Conservation (phyloP, 2,888 invertebrate genomes). For the Zygogramma bicolorata region DNA sequence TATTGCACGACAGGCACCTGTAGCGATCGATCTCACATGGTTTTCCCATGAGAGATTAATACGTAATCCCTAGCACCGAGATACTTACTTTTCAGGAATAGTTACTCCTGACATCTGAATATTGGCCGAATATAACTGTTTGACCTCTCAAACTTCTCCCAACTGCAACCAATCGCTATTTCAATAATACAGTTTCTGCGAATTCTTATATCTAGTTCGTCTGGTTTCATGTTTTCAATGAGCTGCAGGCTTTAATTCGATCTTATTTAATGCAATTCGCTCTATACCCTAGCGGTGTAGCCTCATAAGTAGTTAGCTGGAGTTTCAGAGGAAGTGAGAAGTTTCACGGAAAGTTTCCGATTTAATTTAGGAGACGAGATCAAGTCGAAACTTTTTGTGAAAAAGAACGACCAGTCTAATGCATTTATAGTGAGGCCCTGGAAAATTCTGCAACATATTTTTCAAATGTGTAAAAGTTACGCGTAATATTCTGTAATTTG, state of each 20-base stretch:
- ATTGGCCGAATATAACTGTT: no score
- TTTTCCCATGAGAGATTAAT: no score
- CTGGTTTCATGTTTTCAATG: background rate
- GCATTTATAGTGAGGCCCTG: background rate
- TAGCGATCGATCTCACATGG: no score
- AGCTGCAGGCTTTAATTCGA: background rate
- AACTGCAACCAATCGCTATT: no score
- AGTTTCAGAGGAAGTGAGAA: background rate
- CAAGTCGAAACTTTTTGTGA: background rate
- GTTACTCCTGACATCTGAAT: no score
- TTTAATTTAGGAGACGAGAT: slow-evolving; percentile 2
- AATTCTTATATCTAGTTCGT: background rate
- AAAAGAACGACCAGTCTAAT: background rate
- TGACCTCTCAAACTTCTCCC: no score
- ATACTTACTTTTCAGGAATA: no score
- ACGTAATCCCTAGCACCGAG: no score
- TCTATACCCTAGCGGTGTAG: background rate
- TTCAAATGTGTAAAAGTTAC: background rate
- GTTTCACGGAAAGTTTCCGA: background rate
- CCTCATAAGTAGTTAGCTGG: slow-evolving; percentile 2
- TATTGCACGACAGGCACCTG: no score
- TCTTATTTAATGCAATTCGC: background rate
- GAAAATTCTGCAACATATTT: background rate
- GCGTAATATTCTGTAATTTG: no score
- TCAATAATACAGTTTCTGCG: background rate